phyloP scores from a whole-genome alignment of 2,797 vertebrate species.

The Oreonectes daqikongensis region DNA sequence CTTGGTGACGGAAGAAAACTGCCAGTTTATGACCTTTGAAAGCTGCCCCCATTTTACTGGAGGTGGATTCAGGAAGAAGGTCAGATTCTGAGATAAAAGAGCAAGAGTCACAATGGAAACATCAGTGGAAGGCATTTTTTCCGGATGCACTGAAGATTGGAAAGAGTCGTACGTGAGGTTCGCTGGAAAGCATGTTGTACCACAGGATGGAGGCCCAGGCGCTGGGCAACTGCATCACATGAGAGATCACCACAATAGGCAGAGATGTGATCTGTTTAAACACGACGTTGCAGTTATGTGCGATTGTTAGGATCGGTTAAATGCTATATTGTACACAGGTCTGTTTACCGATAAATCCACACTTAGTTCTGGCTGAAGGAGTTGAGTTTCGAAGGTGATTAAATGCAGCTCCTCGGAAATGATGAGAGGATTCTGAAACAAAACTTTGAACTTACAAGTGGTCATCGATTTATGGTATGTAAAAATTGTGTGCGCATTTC shows the following conservation, averaged over 20 bases:
- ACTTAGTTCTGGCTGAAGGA: conserved; percentile 77
- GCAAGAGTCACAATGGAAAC: not conserved
- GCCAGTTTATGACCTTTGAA: conserved; percentile 90
- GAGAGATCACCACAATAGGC: conserved; percentile 94
- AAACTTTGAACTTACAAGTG: not conserved
- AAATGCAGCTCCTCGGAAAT: conserved; percentile 93
- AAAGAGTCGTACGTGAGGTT: conserved; percentile 76
- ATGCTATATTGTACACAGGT: not conserved
- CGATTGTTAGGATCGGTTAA: not conserved
- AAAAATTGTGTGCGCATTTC: not conserved
- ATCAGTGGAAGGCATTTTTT: not conserved
- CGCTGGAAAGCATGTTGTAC: conserved; percentile 83
- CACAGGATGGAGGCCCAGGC: conserved; percentile 93
- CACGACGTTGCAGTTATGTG: not conserved
- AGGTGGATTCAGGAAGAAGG: conserved; percentile 84
- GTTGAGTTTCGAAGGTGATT: conserved; percentile 84
- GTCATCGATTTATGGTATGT: not conserved
- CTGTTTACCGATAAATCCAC: conserved; percentile 82
- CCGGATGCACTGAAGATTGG: not conserved
- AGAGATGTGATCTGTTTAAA: conserved; percentile 84
- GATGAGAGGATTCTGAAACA: conserved; percentile 76
- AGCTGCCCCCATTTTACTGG: conserved; percentile 83
- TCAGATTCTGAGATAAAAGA: conserved; percentile 81
- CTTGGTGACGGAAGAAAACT: conserved; percentile 87
- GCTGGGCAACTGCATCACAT: conserved; percentile 90